These are phyloP conservation scores for Myotis pilosus DNA, from an alignment of 2,797 vertebrate species.

Conservation along the genomic window DNA sequence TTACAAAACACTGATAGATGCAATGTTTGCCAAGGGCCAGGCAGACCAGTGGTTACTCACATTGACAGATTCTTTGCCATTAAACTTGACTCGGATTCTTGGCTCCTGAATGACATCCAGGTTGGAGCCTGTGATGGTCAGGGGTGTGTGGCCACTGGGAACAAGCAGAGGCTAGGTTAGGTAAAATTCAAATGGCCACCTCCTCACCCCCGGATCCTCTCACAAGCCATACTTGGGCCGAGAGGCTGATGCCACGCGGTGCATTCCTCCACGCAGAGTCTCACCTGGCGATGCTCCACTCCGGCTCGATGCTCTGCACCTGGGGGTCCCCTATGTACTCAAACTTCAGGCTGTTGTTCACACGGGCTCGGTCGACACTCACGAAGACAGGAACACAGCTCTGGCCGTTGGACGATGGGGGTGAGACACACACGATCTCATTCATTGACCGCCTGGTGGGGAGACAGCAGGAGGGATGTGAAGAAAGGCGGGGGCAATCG, in stretches of 20 bases:
- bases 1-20: background rate
- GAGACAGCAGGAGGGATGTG: accelerated
- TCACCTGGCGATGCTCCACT: constrained; percentile 99
- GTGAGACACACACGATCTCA: constrained; percentile 94
- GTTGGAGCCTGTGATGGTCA: constrained; percentile 95
- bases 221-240: background rate
- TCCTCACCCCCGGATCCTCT: background rate
- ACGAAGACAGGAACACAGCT: constrained; percentile 92
- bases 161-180: constrained; percentile 56
- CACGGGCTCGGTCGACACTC: constrained; percentile 93
- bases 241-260: background rate
- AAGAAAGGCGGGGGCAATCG: accelerated
- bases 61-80: constrained; percentile 94
- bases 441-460: constrained; percentile 88
- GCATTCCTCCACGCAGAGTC: accelerated
- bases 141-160: constrained; percentile 93
- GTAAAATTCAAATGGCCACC: background rate
- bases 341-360: constrained; percentile 91
- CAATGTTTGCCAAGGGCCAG: background rate
- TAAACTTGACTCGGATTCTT: constrained; percentile 94
- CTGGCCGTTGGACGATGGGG: constrained; percentile 91
- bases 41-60: constrained; percentile 85
- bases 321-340: constrained; percentile 98
- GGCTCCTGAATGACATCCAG: constrained; percentile 98
- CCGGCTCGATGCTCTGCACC: constrained; percentile 94